These are phyloP conservation scores for Calameuta pallipes DNA, from an alignment of 2,888 invertebrate species.

Conservation along the genomic window DNA sequence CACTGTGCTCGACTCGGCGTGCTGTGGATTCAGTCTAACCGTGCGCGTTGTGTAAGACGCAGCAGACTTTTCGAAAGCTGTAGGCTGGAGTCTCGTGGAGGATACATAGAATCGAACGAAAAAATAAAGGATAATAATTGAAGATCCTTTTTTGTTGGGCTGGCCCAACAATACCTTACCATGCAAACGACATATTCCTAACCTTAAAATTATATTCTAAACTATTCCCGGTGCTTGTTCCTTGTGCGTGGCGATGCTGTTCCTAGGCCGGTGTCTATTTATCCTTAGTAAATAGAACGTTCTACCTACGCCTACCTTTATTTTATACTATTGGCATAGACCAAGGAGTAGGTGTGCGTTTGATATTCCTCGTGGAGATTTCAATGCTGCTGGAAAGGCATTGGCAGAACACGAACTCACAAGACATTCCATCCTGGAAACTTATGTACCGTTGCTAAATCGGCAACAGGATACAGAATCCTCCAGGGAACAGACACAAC, in stretches of 20 bases:
- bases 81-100: not conserved
- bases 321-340: not conserved
- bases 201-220: not conserved
- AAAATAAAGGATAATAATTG: not conserved
- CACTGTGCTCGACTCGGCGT: conserved; percentile 35
- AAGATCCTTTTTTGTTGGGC: not conserved
- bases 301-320: not conserved
- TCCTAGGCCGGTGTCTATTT: not conserved
- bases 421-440: not conserved
- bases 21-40: conserved; percentile 44
- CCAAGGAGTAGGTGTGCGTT: not conserved
- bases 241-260: not conserved
- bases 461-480: not conserved
- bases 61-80: not conserved
- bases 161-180: not conserved
- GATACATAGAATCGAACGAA: not conserved
- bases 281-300: not conserved
- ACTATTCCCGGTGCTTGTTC: not conserved
- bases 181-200: not conserved
- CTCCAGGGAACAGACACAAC: not conserved
- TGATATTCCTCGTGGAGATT: not conserved
- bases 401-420: not conserved
- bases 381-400: not conserved
- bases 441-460: not conserved
- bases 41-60: conserved; percentile 39